phyloP scores from a whole-genome alignment of 2,797 vertebrate species.

The Perodicticus potto region DNA sequence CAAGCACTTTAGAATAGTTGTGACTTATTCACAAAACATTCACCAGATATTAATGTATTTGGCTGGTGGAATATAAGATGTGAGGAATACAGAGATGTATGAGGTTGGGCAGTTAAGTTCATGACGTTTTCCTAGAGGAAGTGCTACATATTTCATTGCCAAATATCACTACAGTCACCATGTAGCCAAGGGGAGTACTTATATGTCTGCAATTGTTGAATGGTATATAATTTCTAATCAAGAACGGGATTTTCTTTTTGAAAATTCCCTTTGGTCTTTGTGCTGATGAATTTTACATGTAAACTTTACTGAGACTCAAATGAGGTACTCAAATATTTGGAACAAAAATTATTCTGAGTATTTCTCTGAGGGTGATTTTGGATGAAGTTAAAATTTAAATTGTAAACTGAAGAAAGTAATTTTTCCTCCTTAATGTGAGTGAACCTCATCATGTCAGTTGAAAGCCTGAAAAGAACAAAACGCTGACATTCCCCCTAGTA shows the following conservation, averaged over 20 bases:
- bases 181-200: too few species aligned
- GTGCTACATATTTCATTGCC: too few species aligned
- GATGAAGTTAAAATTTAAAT: neutral
- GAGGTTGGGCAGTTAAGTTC: too few species aligned
- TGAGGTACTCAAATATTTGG: neutral
- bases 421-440: neutral
- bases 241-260: neutral
- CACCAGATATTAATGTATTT: neutral
- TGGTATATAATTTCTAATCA: neutral
- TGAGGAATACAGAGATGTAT: neutral
- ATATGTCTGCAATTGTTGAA: neutral
- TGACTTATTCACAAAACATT: neutral
- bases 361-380: neutral
- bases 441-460: neutral
- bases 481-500: neutral
- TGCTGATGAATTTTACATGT: neutral
- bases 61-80: neutral
- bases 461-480: neutral
- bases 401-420: neutral
- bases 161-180: too few species aligned
- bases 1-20: neutral
- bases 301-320: neutral
- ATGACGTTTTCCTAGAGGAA: too few species aligned
- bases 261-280: neutral
- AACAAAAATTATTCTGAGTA: neutral